phyloP scores from a whole-genome alignment of 2,888 invertebrate genomes.

The Omphaloscelis lunosa region DNA sequence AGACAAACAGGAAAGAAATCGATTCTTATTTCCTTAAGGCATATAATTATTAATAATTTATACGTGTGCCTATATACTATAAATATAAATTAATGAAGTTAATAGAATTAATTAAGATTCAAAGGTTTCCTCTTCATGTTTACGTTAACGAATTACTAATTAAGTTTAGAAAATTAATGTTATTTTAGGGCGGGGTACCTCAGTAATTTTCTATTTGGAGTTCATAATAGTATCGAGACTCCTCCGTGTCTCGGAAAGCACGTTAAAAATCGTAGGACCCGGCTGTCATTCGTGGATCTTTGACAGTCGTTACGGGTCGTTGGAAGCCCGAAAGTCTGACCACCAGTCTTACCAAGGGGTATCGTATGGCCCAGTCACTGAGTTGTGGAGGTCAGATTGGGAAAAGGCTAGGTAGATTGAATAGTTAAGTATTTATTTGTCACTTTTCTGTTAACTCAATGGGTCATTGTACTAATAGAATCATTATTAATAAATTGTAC shows the following conservation, averaged over 20 bases:
- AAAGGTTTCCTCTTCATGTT: conserved; percentile 30
- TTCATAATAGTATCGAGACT: too few relatives aligned
- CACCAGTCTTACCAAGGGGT: too few relatives aligned
- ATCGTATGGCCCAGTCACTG: too few relatives aligned
- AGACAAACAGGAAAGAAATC: conserved; percentile 54
- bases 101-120: conserved; percentile 12
- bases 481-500: background rate
- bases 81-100: background rate
- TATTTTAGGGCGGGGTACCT: background rate
- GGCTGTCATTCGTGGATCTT: too few relatives aligned
- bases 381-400: too few relatives aligned
- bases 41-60: background rate
- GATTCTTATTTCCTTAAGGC: background rate
- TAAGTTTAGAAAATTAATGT: conserved; percentile 7
- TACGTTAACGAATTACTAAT: conserved; percentile 10
- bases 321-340: too few relatives aligned
- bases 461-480: too few relatives aligned
- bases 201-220: background rate
- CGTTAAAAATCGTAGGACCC: too few relatives aligned
- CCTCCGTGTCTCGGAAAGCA: too few relatives aligned
- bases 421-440: background rate
- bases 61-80: background rate
- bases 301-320: too few relatives aligned
- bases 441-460: background rate
- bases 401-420: too few relatives aligned